A percentile compares a stretch with the other conserved stretches of the same genome.
phyloP scores from a whole-genome alignment of 1,140 invertebrate genomes.

The Drosophila novamexicana region DNA sequence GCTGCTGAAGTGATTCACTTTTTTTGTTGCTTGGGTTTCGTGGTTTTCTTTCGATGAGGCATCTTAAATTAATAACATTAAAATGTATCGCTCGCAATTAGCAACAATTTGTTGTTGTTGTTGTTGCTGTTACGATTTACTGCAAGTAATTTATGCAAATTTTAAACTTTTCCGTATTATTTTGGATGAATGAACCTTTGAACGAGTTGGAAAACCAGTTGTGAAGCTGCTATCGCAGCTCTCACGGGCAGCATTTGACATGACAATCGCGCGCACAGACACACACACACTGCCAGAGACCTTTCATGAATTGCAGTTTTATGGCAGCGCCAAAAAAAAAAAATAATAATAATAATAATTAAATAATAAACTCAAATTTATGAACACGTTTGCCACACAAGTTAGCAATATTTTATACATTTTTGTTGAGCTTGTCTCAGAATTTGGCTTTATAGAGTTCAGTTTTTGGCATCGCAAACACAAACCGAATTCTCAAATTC shows the following conservation, averaged over 20 bases:
- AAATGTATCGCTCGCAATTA: constrained; percentile 55
- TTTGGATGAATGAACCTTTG: constrained; percentile 79
- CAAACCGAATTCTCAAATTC: constrained; percentile 1
- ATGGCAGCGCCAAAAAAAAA: constrained; percentile 46
- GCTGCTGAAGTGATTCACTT: constrained; percentile 30
- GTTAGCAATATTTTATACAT: background rate
- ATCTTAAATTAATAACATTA: constrained; percentile 52
- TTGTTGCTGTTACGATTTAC: constrained; percentile 39
- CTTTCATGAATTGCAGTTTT: constrained; percentile 69
- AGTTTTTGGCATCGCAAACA: background rate
- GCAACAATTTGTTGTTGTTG: constrained; percentile 55
- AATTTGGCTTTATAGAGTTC: constrained; percentile 10
- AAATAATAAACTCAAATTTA: constrained; percentile 61
- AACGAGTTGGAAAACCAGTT: constrained; percentile 64
- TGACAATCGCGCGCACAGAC: constrained; percentile 5
- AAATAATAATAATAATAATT: constrained; percentile 18
- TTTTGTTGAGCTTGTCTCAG: background rate
- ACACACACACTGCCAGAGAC: constrained; percentile 18
- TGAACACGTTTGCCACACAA: constrained; percentile 34
- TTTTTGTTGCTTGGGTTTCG: constrained; percentile 16
- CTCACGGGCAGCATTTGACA: constrained; percentile 30
- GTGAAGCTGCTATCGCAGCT: constrained; percentile 31
- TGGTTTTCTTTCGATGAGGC: constrained; percentile 44
- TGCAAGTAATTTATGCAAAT: constrained; percentile 76
- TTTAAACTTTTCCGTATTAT: constrained; percentile 83